A percentile compares a stretch with the other conserved stretches of the same genome.
Conservation (phyloP, 35 echinoderm and acorn worm species). For the Heliocidaris erythrogramma region DNA sequence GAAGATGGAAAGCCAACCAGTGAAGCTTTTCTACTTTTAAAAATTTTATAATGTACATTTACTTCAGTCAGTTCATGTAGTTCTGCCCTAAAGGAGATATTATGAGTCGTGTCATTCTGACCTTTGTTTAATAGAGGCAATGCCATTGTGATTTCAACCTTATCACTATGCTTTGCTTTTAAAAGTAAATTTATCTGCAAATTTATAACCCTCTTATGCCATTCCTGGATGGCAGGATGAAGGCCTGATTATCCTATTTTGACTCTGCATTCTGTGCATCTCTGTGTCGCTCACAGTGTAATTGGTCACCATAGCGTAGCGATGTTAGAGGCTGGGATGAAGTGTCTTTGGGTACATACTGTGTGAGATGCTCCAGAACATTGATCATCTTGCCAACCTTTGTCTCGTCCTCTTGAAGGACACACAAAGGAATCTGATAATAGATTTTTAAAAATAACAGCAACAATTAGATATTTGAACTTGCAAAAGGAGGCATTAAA, state of each 20-base stretch:
- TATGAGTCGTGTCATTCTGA: no score
- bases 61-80: no score
- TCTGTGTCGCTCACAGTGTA: background rate
- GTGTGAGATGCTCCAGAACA: slow-evolving; percentile 27
- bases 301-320: background rate
- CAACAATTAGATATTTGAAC: background rate
- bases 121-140: no score
- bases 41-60: no score
- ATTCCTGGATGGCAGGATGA: slow-evolving; percentile 29
- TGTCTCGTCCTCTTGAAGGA: slow-evolving; percentile 20
- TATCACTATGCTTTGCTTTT: no score
- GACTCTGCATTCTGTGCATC: slow-evolving; percentile 28
- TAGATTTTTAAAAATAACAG: background rate
- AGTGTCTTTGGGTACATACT: background rate
- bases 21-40: no score
- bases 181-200: slow-evolving; percentile 29
- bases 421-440: background rate
- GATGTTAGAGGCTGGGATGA: background rate
- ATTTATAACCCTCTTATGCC: slow-evolving; percentile 26
- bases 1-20: no score
- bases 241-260: background rate
- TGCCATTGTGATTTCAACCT: no score
- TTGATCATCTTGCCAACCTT: background rate
- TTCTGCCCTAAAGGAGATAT: no score
- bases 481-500: background rate